Base-by-base conservation (phyloP, 2,888 invertebrate species). In the Aphidius colemani region DNA sequence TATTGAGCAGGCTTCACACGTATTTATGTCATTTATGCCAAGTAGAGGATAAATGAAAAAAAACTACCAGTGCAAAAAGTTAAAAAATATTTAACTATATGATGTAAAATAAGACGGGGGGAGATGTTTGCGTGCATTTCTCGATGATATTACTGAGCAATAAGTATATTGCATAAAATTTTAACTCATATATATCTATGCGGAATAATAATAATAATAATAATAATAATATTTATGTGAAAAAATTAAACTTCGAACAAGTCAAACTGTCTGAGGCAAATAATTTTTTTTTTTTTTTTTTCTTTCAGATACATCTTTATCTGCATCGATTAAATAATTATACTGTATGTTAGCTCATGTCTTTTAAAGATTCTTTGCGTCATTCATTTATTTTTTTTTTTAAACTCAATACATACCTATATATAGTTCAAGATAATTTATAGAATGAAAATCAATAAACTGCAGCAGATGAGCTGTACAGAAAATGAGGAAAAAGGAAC, bases 281-380 rank as follows among this genome's bases (percentile, higher is more conserved):
- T 13, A 13, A 7, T 45, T 7, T 41, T n/a, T 45, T 11, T 30
- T 30, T 41, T 48, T 53, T 53, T 40, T 53, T 53, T 53, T 43
- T 13, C 40, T 58, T 45, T n/a, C 13, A 45, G 18, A 6, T 50
- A 30, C 45, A 64, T 64, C 63, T 59, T 18, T 40, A 45, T 49
- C 7, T 50, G 11, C 45, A 64, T 64, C 63, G 63, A 64, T 64
- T 64, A 48, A 59, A 59, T 64, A 64, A 64, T 64, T 64, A 64
- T 30, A 30, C 5, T 30, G 5, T 30, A 8, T 43, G 5, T 30
- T 30, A 44, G 55, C 44, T 11, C 41, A 44, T 45, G 46, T 30
- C 30, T 3, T 30, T 30, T 30, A 30, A 30, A 30, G 5, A 18
- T 44, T 44, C 10, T 13, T 44, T 45, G 13, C 5, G 13, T 44